Evolutionary conservation across 2,888 invertebrate genomes (phyloP).

Genomic region (Diarsia brunnea): DNA sequence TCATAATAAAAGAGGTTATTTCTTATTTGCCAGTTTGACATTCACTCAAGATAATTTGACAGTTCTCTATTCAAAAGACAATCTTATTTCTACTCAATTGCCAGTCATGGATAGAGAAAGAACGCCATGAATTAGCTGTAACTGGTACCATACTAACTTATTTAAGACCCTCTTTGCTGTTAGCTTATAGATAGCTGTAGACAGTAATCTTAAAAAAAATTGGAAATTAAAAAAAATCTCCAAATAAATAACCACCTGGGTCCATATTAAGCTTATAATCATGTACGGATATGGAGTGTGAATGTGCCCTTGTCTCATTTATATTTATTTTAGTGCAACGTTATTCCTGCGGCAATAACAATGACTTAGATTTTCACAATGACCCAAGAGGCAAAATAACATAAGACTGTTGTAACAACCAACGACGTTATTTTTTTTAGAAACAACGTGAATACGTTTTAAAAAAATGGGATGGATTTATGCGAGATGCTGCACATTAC

Average conservation of each 20-base stretch:
- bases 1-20: constrained; percentile 71
- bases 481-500: neutral
- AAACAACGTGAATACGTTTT: neutral
- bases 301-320: neutral
- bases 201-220: neutral
- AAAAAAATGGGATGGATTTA: constrained; percentile 1
- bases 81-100: constrained; percentile 4
- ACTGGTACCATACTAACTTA: neutral
- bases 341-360: neutral
- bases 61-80: constrained; percentile 65
- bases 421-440: neutral
- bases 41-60: constrained; percentile 28
- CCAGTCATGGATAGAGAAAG: constrained; percentile 30
- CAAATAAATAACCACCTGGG: neutral
- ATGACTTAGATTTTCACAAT: neutral
- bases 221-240: neutral
- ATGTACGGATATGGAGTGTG: neutral
- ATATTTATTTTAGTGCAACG: neutral
- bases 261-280: neutral
- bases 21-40: constrained; percentile 56
- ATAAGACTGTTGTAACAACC: neutral
- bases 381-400: neutral
- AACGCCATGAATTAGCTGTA: neutral
- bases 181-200: neutral
- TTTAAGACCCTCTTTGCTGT: neutral